These are phyloP conservation scores for Natator depressus DNA, from an alignment of 2,113 vertebrate species.

Conservation along the genomic window DNA sequence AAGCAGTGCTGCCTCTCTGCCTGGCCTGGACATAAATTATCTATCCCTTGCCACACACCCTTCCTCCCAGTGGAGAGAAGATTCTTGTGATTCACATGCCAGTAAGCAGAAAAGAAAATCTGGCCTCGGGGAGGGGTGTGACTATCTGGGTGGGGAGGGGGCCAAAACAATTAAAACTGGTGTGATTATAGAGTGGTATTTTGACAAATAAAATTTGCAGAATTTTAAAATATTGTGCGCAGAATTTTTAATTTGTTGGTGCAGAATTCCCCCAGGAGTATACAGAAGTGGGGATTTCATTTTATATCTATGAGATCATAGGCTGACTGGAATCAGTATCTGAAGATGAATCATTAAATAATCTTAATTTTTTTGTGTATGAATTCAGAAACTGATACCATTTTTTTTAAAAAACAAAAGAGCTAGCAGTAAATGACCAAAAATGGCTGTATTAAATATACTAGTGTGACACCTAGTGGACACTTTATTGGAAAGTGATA, in stretches of 20 bases:
- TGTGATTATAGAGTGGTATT: too few relatives aligned
- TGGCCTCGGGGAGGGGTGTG: too few relatives aligned
- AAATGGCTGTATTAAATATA: neutral
- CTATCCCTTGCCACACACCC: neutral
- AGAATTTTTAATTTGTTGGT: too few relatives aligned
- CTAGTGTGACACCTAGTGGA: slow-evolving; percentile 62
- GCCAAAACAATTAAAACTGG: too few relatives aligned
- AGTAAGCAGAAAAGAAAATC: neutral
- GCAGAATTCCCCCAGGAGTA: too few relatives aligned
- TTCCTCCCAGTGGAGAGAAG: neutral
- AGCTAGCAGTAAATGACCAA: too few relatives aligned
- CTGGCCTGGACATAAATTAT: neutral
- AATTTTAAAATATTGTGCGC: too few relatives aligned
- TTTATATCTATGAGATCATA: neutral
- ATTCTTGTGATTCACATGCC: neutral
- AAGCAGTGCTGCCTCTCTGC: neutral
- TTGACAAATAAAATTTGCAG: too few relatives aligned
- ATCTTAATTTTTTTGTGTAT: neutral
- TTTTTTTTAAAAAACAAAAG: too few relatives aligned
- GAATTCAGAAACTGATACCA: neutral
- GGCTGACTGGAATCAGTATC: neutral
- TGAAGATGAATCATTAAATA: neutral
- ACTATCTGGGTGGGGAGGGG: too few relatives aligned
- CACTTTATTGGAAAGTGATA: neutral
- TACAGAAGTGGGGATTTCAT: neutral